Conservation (phyloP, 2,113 vertebrate species). For the Phaetusa simplex region DNA sequence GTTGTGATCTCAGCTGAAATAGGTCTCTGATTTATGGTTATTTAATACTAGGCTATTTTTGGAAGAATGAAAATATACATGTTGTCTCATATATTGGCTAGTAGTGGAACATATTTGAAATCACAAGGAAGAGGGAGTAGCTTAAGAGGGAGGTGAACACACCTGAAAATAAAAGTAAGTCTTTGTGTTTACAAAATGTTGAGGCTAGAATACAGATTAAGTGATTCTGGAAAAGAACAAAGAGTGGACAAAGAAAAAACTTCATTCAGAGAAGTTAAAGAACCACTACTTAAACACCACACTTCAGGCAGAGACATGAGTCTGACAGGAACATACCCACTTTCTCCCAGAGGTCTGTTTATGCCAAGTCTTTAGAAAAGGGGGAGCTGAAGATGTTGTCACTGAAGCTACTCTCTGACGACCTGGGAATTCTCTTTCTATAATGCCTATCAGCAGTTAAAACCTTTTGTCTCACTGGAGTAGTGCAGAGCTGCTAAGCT, state of each 20-base stretch:
- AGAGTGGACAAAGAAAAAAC: background rate
- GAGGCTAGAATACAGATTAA: background rate
- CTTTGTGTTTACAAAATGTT: background rate
- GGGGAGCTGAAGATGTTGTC: background rate
- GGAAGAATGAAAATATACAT: background rate
- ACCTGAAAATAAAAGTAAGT: background rate
- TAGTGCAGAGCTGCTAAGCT: background rate
- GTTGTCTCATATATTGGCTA: background rate
- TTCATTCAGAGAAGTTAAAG: background rate
- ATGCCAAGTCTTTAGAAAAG: background rate
- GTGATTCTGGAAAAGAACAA: background rate
- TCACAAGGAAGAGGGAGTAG: background rate
- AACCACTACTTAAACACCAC: background rate
- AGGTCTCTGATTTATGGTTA: background rate
- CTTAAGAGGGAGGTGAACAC: background rate
- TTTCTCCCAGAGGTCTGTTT: background rate
- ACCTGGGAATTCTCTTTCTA: background rate
- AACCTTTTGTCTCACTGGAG: background rate
- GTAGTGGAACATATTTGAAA: background rate
- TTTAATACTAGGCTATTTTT: background rate
- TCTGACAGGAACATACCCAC: background rate
- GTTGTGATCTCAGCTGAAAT: background rate
- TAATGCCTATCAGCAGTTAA: background rate
- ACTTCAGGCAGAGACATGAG: background rate
- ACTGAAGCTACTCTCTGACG: background rate